Evolutionary conservation across 2,888 invertebrate species (phyloP).

Genomic region (Nebria brevicollis): DNA sequence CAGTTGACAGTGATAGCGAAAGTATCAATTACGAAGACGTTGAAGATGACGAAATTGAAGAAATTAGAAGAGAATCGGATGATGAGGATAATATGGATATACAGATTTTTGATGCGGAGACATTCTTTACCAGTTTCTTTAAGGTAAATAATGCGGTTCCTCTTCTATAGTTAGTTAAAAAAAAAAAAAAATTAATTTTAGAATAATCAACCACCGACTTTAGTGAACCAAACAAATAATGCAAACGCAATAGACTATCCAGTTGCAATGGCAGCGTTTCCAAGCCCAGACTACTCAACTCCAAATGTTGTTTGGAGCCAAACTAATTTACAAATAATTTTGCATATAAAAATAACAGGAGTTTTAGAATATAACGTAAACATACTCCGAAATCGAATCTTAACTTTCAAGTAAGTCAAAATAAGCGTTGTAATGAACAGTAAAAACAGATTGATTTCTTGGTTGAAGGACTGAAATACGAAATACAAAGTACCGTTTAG

Average conservation of each 20-base stretch:
- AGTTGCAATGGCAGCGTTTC: background rate
- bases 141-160: conserved; percentile 47
- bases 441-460: conserved; percentile 51
- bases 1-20: conserved; percentile 28
- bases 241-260: background rate
- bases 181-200: too few species aligned
- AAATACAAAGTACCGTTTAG: conserved; percentile 3
- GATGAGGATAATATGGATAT: conserved; percentile 45
- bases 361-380: conserved; percentile 53
- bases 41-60: conserved; percentile 23
- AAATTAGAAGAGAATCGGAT: conserved; percentile 29
- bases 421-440: background rate
- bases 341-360: conserved; percentile 55
- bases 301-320: conserved; percentile 59
- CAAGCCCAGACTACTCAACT: conserved; percentile 52
- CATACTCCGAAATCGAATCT: conserved; percentile 53
- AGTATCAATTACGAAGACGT: background rate
- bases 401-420: conserved; percentile 55
- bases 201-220: background rate
- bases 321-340: conserved; percentile 53
- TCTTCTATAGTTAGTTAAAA: conserved; percentile 49
- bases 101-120: conserved; percentile 38
- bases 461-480: background rate
- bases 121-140: conserved; percentile 27
- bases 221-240: conserved; percentile 14